Conservation (phyloP, 2,797 vertebrate genomes). For the Aphelocoma californica region DNA sequence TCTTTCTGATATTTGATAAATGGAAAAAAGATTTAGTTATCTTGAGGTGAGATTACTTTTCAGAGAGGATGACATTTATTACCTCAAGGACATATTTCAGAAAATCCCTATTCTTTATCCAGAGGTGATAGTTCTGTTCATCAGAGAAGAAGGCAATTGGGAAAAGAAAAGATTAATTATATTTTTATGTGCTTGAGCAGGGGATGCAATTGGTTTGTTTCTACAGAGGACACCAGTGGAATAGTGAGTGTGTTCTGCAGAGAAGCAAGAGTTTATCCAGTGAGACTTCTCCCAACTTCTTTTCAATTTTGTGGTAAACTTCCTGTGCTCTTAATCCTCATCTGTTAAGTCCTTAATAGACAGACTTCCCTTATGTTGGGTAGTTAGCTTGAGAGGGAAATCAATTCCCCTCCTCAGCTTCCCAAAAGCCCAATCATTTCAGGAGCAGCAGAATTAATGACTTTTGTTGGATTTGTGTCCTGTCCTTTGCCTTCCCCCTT, state of each 20-base stretch:
- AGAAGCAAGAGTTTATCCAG: neutral
- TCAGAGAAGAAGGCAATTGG: slow-evolving; percentile 15
- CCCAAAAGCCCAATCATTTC: neutral
- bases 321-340: neutral
- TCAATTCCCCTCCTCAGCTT: neutral
- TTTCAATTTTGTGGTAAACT: neutral
- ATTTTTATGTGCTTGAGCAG: slow-evolving; percentile 6
- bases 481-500: neutral
- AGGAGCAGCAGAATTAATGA: neutral
- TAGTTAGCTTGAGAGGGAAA: neutral
- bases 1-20: slow-evolving; percentile 60
- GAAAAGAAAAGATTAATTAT: slow-evolving; percentile 42
- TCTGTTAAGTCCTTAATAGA: neutral
- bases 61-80: slow-evolving; percentile 60
- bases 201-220: slow-evolving; percentile 13
- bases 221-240: neutral
- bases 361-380: neutral
- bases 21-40: slow-evolving; percentile 60
- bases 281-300: neutral
- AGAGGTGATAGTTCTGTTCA: slow-evolving; percentile 50
- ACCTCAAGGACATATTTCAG: slow-evolving; percentile 54
- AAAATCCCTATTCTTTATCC: slow-evolving; percentile 45
- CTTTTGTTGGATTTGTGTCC: neutral
- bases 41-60: slow-evolving; percentile 65
- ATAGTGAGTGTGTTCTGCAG: neutral